Percentiles rank a stretch among this genome's conserved stretches.
Evolutionary conservation across 2,797 vertebrate species (phyloP).

Genomic region (Hybognathus amarus): DNA sequence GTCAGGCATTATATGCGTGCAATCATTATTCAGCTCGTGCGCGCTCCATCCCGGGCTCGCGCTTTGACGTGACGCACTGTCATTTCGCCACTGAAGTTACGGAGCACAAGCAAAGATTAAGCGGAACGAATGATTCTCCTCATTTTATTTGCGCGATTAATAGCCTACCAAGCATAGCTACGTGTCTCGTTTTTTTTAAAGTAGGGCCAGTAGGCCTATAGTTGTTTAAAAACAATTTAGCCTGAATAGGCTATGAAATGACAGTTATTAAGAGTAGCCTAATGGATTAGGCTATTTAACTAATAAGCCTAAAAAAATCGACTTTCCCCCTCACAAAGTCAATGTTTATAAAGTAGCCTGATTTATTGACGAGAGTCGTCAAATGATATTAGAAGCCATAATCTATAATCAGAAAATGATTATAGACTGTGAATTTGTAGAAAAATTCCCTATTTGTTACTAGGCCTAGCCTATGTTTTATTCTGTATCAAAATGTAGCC

Average conservation of each 20-base stretch:
- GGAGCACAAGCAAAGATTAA: background rate
- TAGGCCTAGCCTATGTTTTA: slow-evolving; percentile 32
- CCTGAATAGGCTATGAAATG: background rate
- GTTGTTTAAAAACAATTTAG: background rate
- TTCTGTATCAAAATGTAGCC: slow-evolving; percentile 70
- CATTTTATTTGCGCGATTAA: background rate
- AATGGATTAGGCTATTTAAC: background rate
- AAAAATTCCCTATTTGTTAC: slow-evolving; percentile 64
- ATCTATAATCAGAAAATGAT: too few relatives aligned
- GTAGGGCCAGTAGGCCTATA: too few relatives aligned
- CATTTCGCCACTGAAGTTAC: slow-evolving; percentile 9
- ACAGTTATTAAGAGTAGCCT: background rate
- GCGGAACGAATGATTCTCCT: background rate
- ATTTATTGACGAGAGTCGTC: slow-evolving; percentile 63
- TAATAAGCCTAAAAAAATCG: too few relatives aligned
- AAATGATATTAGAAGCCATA: slow-evolving; percentile 68
- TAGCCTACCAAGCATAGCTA: too few relatives aligned
- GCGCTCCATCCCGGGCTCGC: slow-evolving; percentile 7
- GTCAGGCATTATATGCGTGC: slow-evolving; percentile 69
- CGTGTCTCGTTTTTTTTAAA: background rate
- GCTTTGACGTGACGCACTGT: slow-evolving; percentile 17
- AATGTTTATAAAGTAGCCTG: slow-evolving; percentile 11
- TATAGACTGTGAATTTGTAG: slow-evolving; percentile 63
- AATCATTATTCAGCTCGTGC: slow-evolving; percentile 46
- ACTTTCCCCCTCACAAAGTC: background rate